These are phyloP conservation scores for Danio jaintianensis DNA, from an alignment of 2,797 vertebrate species.

Conservation along the genomic window DNA sequence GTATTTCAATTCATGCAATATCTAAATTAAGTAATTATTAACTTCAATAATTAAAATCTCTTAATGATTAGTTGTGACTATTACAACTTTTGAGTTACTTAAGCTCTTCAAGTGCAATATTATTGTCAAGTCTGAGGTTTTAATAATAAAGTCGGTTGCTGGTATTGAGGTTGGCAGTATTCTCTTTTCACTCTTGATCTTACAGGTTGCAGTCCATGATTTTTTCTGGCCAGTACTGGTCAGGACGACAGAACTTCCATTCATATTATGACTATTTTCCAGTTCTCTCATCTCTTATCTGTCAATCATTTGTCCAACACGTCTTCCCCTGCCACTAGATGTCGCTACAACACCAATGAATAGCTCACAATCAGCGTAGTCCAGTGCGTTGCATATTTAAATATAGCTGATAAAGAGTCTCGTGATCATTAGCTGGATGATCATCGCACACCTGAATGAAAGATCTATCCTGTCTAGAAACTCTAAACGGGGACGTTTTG, in stretches of 20 bases:
- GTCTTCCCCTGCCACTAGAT: constrained; percentile 7
- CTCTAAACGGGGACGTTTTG: not conserved
- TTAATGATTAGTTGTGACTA: not conserved
- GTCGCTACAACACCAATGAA: constrained; percentile 27
- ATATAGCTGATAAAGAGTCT: constrained; percentile 4
- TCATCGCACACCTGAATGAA: not conserved
- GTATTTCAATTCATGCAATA: not conserved
- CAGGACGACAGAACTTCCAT: constrained; percentile 53
- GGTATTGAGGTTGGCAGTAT: not conserved
- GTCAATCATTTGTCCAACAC: constrained; percentile 6
- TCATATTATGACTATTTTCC: not conserved
- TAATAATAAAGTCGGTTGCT: no score
- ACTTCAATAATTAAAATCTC: not conserved
- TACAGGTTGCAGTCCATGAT: constrained; percentile 69
- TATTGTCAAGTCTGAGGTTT: not conserved
- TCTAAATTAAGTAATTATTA: not conserved
- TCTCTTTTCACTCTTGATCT: constrained; percentile 15
- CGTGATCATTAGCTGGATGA: constrained; percentile 5
- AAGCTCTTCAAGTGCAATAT: not conserved
- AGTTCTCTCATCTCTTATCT: not conserved
- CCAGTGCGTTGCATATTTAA: not conserved
- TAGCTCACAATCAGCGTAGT: not conserved
- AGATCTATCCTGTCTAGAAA: not conserved
- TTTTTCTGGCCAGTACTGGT: constrained; percentile 89
- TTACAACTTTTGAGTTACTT: not conserved